Percentiles rank a stretch among this genome's conserved stretches.
Evolutionary conservation across 2,113 vertebrate species (phyloP).

Genomic region (Mobula hypostoma): DNA sequence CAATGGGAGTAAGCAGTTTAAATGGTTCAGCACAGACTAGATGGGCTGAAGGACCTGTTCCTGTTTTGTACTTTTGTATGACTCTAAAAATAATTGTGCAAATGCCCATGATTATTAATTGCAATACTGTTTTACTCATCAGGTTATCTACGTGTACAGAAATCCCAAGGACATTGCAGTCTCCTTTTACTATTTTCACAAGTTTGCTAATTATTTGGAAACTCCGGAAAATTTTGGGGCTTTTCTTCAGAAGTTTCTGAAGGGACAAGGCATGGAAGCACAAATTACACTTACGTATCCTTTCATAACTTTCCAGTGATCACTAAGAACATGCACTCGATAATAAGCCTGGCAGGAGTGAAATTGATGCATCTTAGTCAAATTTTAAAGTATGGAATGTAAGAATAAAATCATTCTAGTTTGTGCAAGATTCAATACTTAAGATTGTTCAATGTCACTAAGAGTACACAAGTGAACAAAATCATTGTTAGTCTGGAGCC

Average conservation of each 20-base stretch:
- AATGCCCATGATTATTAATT: background rate
- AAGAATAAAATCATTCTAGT: background rate
- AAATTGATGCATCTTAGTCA: background rate
- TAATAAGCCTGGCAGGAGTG: too few species aligned
- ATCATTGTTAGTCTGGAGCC: too few species aligned
- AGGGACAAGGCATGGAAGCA: constrained; percentile 49
- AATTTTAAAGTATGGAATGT: background rate
- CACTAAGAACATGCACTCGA: background rate
- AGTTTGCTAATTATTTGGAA: background rate
- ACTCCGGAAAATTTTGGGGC: constrained; percentile 46
- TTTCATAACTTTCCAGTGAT: background rate
- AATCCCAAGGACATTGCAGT: constrained; percentile 63
- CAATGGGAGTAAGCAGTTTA: too few species aligned
- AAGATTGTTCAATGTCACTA: too few species aligned
- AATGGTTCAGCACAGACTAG: too few species aligned
- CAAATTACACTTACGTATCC: background rate
- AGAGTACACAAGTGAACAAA: too few species aligned
- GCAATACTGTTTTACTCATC: constrained; percentile 36
- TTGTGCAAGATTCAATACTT: background rate
- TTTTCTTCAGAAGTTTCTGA: constrained; percentile 54
- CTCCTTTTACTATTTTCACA: constrained; percentile 59
- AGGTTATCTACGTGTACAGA: constrained; percentile 60
- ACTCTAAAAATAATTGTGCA: background rate
- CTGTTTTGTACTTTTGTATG: too few species aligned
- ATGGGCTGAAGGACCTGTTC: too few species aligned